phyloP scores from a whole-genome alignment of 2,888 invertebrate genomes.

The Beris morrisii region DNA sequence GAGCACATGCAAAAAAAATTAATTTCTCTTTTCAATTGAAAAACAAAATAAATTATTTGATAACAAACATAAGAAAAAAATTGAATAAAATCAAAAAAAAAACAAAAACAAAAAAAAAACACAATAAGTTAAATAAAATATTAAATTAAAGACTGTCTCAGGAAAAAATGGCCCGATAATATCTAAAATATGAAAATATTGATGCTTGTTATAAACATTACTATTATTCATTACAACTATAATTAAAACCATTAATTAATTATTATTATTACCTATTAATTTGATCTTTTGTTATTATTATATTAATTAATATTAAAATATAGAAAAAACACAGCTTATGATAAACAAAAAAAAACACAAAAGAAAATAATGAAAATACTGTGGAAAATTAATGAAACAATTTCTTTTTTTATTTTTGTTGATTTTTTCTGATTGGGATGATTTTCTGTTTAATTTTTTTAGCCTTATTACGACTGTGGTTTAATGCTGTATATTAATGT shows the following conservation, averaged over 20 bases:
- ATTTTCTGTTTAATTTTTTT: background rate
- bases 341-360: constrained; percentile 1
- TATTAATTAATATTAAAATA: too few species aligned
- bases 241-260: background rate
- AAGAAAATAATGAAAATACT: constrained; percentile 12
- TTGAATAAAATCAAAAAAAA: background rate
- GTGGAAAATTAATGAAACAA: background rate
- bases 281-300: too few species aligned
- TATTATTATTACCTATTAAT: too few species aligned
- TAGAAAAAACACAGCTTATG: too few species aligned
- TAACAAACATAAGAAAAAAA: background rate
- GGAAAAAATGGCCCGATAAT: constrained; percentile 41
- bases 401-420: constrained; percentile 13
- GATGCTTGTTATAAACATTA: constrained; percentile 3
- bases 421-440: background rate
- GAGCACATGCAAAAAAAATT: too few species aligned
- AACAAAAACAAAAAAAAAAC: constrained; percentile 23
- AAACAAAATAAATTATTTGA: too few species aligned
- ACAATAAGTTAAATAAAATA: constrained; percentile 34
- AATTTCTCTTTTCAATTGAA: too few species aligned
- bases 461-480: constrained; percentile 6
- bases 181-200: constrained; percentile 1
- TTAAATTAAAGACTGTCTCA: constrained; percentile 41
- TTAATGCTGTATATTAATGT: background rate
- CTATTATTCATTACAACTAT: background rate